phyloP scores from a whole-genome alignment of 2,888 invertebrate genomes.

The Phania funesta region DNA sequence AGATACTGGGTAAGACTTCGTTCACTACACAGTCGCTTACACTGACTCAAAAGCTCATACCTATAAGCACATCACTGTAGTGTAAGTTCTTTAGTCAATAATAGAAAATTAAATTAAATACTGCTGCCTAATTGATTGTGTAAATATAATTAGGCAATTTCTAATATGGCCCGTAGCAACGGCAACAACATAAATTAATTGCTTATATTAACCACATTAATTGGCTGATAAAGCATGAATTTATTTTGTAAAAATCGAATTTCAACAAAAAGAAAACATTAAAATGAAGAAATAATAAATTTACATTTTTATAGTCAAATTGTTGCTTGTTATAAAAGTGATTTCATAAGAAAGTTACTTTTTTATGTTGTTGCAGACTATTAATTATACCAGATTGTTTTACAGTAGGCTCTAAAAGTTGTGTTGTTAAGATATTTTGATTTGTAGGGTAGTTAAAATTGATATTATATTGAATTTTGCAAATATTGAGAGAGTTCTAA shows the following conservation, averaged over 20 bases:
- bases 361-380: too few relatives aligned
- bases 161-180: conserved; percentile 6
- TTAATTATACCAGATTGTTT: too few relatives aligned
- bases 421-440: too few relatives aligned
- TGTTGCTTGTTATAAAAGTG: too few relatives aligned
- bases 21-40: neutral
- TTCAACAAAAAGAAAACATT: neutral
- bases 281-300: neutral
- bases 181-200: conserved; percentile 26
- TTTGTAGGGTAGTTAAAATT: too few relatives aligned
- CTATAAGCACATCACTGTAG: neutral
- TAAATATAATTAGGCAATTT: conserved; percentile 63
- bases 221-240: conserved; percentile 50
- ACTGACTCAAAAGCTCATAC: neutral
- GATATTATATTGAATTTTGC: too few relatives aligned
- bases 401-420: too few relatives aligned
- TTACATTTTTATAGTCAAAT: neutral
- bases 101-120: conserved; percentile 77
- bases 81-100: conserved; percentile 44
- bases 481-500: too few relatives aligned
- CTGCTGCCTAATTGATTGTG: conserved; percentile 78
- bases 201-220: conserved; percentile 41
- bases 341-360: too few relatives aligned
- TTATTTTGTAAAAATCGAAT: conserved; percentile 7
- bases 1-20: too few relatives aligned